Percentiles rank a stretch among this genome's conserved stretches.
phyloP scores from a whole-genome alignment of 2,888 invertebrate species.

The Petrolisthes cinctipes region DNA sequence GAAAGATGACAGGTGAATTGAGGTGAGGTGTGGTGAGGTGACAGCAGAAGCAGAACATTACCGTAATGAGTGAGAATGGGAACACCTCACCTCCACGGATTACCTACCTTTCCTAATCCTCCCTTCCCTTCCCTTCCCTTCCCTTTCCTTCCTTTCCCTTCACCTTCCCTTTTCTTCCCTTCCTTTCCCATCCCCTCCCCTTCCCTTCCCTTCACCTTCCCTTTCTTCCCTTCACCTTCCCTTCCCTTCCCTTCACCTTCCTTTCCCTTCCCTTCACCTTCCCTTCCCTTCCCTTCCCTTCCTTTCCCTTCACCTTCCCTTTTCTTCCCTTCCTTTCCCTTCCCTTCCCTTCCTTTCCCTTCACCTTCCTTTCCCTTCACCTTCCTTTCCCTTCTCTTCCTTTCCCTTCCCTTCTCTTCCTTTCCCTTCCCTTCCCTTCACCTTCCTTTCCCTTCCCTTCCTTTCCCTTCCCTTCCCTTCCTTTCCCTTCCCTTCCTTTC shows the following conservation, averaged over 20 bases:
- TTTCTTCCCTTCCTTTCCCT: background rate
- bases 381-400: background rate
- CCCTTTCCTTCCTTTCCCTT: background rate
- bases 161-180: background rate
- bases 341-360: background rate
- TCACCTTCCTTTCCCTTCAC: background rate
- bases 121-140: background rate
- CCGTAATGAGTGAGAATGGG: too few species aligned
- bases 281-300: background rate
- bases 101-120: too few species aligned
- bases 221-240: background rate
- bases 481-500: background rate
- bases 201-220: too few species aligned
- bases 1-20: too few species aligned
- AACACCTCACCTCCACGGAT: too few species aligned
- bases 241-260: background rate
- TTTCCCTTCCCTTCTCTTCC: background rate
- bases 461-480: background rate
- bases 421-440: background rate
- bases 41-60: too few species aligned
- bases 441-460: background rate
- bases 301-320: background rate
- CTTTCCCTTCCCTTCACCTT: background rate
- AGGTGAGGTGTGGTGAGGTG: too few species aligned
- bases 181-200: background rate